Base-by-base conservation (phyloP, 2,888 invertebrate species). In the Lithosia quadra region DNA sequence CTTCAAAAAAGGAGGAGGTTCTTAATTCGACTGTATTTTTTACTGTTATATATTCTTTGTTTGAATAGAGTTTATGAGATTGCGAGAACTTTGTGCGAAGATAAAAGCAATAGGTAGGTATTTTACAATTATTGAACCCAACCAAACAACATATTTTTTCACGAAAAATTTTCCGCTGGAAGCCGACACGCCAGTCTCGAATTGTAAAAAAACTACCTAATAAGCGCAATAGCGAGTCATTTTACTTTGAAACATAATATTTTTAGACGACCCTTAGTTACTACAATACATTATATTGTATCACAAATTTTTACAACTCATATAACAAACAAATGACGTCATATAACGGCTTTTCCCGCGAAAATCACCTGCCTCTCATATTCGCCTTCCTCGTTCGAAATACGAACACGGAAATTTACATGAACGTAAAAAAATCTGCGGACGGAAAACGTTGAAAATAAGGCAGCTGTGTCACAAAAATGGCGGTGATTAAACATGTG, bases 351-450 rank as follows among this genome's bases (percentile, higher is more conserved):
- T 21, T 34, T 33, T 56, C 61, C n/a, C 62, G 22, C 43, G 28
- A 56, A 67, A 57, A 59, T 62, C 56, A 56, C 21, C 15, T 24
- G 33, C 36, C 28, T 66, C 60, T 65, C 55, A 34, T 58, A 39
- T 39, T 53, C 34, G 13, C 18, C n/a, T 56, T 28, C 22, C 24
- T 21, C 57, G 62, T 62, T 57, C 53, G 55, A 67, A 67, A 62
- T 57, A 39, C 28, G 8, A 71, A 79, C 65, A 71, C 61, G 36
- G 59, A 67, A 65, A n/a, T n/a, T n/a, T n/a, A n/a, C n/a, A n/a
- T n/a, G n/a, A n/a, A n/a, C n/a, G n/a, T n/a, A n/a, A n/a, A n/a
- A n/a, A n/a, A n/a, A n/a, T n/a, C n/a, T n/a, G n/a, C n/a, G n/a
- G n/a, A n/a, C n/a, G n/a, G n/a, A n/a, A n/a, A n/a, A n/a, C n/a